Evolutionary conservation across 2,888 invertebrate genomes (phyloP), one percentile per base, ranked within the genome.

Genomic region (Drosophila diplacantha): DNA sequence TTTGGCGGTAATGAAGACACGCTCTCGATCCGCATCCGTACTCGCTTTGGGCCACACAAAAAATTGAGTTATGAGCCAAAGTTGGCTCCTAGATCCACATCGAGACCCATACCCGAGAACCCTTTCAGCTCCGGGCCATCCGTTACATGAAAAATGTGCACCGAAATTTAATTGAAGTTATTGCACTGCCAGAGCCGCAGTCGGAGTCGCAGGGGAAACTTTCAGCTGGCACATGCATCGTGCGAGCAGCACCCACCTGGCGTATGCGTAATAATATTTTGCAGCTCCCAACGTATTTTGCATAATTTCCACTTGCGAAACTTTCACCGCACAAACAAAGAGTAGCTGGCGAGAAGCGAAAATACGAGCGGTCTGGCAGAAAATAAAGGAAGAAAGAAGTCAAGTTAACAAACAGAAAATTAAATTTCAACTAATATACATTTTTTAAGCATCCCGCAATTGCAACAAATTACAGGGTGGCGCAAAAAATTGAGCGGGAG

Each of bases 241-340:
- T 43, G 26, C 63, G 24, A 71, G 37, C 65, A 31, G 43, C 38
- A 50, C 66, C 73, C 75, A 67, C 69, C 69, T 69, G 78, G 58
- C 78, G 78, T 78, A 69, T 77, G 68, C 69, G 77, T 77, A 80
- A 78, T 77, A 82, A 69, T 78, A 78, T 81, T 62, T 61, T 69
- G 61, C 52, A 39, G 69, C 56, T 55, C 56, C 47, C 69, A 34
- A 71, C 55, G 74, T 68, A 51, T 76, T 78, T 83, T 83, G 79
- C 83, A 83, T 83, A 78, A 78, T 78, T 82, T 80, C 60, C 74
- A 80, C 77, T 76, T 76, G 71, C 70, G 62, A 79, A 80, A 69
- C 80, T 80, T 71, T 50, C 60, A 46, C 54, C 56, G 61, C 61
- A 60, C 58, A 64, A 74, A 69, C 67, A 69, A 70, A 64, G 63